Evolutionary conservation across 2,888 invertebrate species (phyloP).

Genomic region (Drosophila rellima): DNA sequence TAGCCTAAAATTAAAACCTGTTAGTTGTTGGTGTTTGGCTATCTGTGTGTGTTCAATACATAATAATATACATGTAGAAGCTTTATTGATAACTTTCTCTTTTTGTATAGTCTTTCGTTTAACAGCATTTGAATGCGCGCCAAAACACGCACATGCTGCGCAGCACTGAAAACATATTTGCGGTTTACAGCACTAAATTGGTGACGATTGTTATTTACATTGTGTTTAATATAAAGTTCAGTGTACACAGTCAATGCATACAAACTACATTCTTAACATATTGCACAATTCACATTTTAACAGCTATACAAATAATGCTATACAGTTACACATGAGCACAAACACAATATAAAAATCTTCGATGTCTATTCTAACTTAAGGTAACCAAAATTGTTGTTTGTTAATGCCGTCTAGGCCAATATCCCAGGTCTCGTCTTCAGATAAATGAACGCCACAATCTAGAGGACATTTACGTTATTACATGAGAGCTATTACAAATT

Average conservation of each 20-base stretch:
- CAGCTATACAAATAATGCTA: slow-evolving; percentile 14
- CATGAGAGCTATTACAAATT: neutral
- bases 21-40: slow-evolving; percentile 22
- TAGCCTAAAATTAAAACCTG: slow-evolving; percentile 59
- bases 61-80: slow-evolving; percentile 9
- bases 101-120: neutral
- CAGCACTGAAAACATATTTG: neutral
- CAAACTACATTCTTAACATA: slow-evolving; percentile 34
- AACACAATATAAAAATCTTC: slow-evolving; percentile 24
- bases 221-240: slow-evolving; percentile 24
- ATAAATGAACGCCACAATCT: slow-evolving; percentile 88
- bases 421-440: slow-evolving; percentile 90
- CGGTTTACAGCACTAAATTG: slow-evolving; percentile 35
- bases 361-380: slow-evolving; percentile 21
- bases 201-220: neutral
- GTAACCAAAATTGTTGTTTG: neutral
- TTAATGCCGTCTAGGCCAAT: slow-evolving; percentile 52
- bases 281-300: slow-evolving; percentile 49
- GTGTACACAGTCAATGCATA: neutral
- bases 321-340: slow-evolving; percentile 8
- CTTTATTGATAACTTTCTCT: slow-evolving; percentile 21
- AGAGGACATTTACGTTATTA: neutral
- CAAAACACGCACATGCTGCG: neutral
- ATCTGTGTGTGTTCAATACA: slow-evolving; percentile 17
- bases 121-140: slow-evolving; percentile 15